Base-by-base conservation (phyloP, 1,140 invertebrate species). In the Nasonia vitripennis region DNA sequence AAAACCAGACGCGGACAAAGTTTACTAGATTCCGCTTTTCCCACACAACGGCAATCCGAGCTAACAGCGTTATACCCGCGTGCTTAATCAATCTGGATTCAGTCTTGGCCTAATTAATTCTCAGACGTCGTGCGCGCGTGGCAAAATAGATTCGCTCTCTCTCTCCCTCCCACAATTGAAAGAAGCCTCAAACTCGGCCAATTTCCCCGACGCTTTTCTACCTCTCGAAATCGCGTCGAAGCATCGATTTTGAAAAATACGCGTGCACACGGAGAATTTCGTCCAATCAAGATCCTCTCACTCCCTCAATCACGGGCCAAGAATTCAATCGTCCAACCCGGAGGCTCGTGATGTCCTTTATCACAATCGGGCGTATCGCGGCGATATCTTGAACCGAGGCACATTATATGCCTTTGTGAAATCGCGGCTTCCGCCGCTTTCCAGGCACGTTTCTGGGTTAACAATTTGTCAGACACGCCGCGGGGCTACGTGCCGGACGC, bases 381-480 rank as follows among this genome's bases (percentile, higher is more conserved):
- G 41, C 48, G 12, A 51, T 51, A 51, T 51, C 48, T 51, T 14
- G 12, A 17, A 14, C 48, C 14, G 48, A 51, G 2, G 48, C 14
- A 14, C 41, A 75, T 75, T 45, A n/a, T 45, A 41, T 75, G 6
- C 12, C 34, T 41, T 75, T 7, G 78, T 23, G 62, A 80, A 80
- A 80, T 80, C 37, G 37, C 37, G 34, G 55, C 79, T 71, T 51
- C 67, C 67, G 68, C 20, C 73, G 84, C 77, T 88, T 89, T 85
- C 87, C 84, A 87, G 78, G 84, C 88, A 89, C 88, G 89, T 89
- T 89, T 89, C 89, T 89, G 85, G 89, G 87, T 89, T 89, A 89
- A 88, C 87, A 88, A 89, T 89, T 89, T 88, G 87, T 89, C 87
- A 88, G 84, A 27, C 27, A 78, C 67, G 86, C 75, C 83, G 87